Base-by-base conservation (phyloP, 2,888 invertebrate species). In the Stenurella melanura region DNA sequence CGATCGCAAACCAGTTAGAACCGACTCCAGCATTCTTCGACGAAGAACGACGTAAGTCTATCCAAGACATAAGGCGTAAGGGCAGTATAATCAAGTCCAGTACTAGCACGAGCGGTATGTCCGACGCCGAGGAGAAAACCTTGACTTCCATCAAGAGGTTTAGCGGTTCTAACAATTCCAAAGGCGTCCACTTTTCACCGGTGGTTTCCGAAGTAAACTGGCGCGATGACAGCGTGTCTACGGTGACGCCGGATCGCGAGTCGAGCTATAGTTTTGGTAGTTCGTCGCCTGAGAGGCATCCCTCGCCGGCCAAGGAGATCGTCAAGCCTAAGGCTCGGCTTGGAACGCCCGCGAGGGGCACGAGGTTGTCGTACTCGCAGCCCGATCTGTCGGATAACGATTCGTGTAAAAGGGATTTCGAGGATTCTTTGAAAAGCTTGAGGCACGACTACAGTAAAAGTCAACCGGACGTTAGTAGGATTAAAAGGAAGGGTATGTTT, bases 191-290 rank as follows among this genome's bases (percentile, higher is more conserved):
- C 85, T 96, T 96, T 87, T 95, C 94, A 83, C 95, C 95, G 4
- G 93, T 95, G 70, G 95, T 96, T 15, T 93, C 94, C 66, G 95
- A 95, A 89, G 94, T 95, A 78, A 94, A 94, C 87, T 96, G 95
- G 95, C 92, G 93, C 81, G 94, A 95, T 75, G 94, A 95, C 76
- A 86, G 83, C 75, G 81, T 84, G 11, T 86, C 86, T 1, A 85
- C 86, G 17, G 85, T 82, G 26, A 86, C 86, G 9, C 86, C 85
- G 0, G 88, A 89, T 69, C 81, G 87, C 19, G 87, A 87, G 75
- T 87, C 88, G 5, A 87, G 87, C 75, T 87, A 87, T 77, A 88
- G 88, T 68, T 78, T 88, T 30, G 85, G 85, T 7, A 87, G 88
- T 74, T 83, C 83, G 1, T 87, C 87, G n/a, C 88, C 89, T 10